phyloP scores from a whole-genome alignment of 2,888 invertebrate genomes.

The Oscheius sp. region DNA sequence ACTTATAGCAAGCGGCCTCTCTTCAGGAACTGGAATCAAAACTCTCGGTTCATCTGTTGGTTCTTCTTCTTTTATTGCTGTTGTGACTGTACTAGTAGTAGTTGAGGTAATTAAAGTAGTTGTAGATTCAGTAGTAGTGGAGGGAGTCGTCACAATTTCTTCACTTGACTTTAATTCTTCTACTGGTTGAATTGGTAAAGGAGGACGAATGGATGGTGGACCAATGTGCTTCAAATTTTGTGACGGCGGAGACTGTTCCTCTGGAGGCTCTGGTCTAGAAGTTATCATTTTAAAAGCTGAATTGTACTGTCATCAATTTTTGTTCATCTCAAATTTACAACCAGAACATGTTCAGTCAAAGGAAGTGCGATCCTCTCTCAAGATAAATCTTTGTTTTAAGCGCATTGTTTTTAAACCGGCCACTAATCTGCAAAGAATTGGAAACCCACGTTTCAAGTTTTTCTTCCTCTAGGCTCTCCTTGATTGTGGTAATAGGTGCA shows the following conservation, averaged over 20 bases:
- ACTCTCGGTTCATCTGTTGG: constrained; percentile 1
- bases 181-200: background rate
- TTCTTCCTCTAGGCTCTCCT: background rate
- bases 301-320: too few relatives aligned
- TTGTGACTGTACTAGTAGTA: background rate
- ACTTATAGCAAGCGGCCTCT: background rate
- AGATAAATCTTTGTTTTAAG: background rate
- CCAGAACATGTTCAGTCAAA: too few relatives aligned
- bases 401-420: background rate
- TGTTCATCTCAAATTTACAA: too few relatives aligned
- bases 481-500: background rate
- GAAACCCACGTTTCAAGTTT: background rate
- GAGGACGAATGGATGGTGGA: constrained; percentile 13
- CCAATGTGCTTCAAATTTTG: background rate
- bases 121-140: background rate
- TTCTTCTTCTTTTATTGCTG: background rate
- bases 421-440: background rate
- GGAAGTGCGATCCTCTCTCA: too few relatives aligned
- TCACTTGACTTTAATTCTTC: background rate
- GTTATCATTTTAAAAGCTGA: too few relatives aligned
- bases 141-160: background rate
- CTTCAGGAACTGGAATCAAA: background rate
- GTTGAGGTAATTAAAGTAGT: background rate
- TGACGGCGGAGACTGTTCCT: background rate
- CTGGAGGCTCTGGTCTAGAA: background rate